A percentile compares a stretch with the other conserved stretches of the same genome.
phyloP scores from a whole-genome alignment of 2,113 vertebrate species.

The Pollachius pollachius region DNA sequence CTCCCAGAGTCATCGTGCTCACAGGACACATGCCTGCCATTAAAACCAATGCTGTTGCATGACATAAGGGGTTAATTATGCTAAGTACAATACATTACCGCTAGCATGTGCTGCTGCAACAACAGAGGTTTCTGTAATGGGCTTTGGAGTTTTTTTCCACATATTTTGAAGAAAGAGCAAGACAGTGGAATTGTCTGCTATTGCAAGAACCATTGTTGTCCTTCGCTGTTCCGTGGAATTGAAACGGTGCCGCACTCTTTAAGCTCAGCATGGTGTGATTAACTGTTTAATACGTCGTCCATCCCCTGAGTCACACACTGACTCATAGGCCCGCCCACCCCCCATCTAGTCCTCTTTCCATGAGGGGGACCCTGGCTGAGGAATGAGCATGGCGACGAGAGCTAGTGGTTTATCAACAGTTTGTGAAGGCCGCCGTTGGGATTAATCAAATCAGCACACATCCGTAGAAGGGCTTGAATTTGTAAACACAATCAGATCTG shows the following conservation, averaged over 20 bases:
- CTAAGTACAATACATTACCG: conserved; percentile 56
- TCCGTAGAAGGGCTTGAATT: conserved; percentile 44
- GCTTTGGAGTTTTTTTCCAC: conserved; percentile 38
- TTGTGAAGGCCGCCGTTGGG: conserved; percentile 53
- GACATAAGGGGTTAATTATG: conserved; percentile 60
- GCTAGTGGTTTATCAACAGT: conserved; percentile 61
- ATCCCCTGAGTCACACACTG: background rate
- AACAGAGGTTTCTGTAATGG: conserved; percentile 51
- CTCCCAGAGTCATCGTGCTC: conserved; percentile 41
- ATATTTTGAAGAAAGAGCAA: conserved; percentile 31
- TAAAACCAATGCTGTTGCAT: conserved; percentile 33
- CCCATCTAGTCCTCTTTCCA: conserved; percentile 60
- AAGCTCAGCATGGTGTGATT: conserved; percentile 28
- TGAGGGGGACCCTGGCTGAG: conserved; percentile 51
- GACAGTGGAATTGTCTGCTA: conserved; percentile 16
- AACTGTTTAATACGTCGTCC: conserved; percentile 53
- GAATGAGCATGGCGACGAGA: conserved; percentile 68
- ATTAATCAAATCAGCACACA: conserved; percentile 64
- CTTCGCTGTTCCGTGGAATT: too few relatives aligned
- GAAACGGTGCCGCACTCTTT: background rate
- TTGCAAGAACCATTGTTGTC: background rate
- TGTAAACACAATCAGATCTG: conserved; percentile 64
- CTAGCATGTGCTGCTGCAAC: conserved; percentile 45
- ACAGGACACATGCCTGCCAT: conserved; percentile 30
- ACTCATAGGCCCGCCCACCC: background rate